Evolutionary conservation across 2,797 vertebrate species (phyloP).

Genomic region (Enteromius mattozi): DNA sequence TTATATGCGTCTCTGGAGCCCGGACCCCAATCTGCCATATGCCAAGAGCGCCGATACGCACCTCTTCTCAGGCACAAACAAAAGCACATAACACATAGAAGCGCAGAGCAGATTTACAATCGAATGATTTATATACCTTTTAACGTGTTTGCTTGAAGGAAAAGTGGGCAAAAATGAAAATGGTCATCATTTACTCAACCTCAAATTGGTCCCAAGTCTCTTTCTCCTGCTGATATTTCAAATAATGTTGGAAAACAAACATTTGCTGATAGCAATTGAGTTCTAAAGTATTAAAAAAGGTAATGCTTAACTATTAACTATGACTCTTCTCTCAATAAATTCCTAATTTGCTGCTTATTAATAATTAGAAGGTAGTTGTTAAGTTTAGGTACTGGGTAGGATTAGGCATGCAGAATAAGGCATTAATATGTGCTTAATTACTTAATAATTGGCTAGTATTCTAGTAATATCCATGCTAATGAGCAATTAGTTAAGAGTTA

Average conservation of each 20-base stretch:
- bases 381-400: too few species aligned
- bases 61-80: constrained; percentile 11
- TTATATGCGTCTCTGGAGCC: constrained; percentile 46
- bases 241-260: background rate
- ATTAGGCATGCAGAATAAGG: too few species aligned
- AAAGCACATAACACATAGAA: constrained; percentile 17
- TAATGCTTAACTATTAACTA: too few species aligned
- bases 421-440: too few species aligned
- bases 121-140: background rate
- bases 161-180: background rate
- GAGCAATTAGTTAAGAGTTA: too few species aligned
- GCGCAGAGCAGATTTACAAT: background rate
- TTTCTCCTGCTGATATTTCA: background rate
- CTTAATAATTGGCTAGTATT: too few species aligned
- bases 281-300: background rate
- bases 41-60: constrained; percentile 20
- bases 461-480: too few species aligned
- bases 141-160: background rate
- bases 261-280: background rate
- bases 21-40: constrained; percentile 31
- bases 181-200: background rate
- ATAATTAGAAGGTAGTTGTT: too few species aligned
- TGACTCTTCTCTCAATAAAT: too few species aligned
- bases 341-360: too few species aligned
- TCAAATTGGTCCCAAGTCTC: background rate